A percentile compares a stretch with the other conserved stretches of the same genome.
Conservation (phyloP, 2,888 invertebrate genomes). For the Agrochola litura region DNA sequence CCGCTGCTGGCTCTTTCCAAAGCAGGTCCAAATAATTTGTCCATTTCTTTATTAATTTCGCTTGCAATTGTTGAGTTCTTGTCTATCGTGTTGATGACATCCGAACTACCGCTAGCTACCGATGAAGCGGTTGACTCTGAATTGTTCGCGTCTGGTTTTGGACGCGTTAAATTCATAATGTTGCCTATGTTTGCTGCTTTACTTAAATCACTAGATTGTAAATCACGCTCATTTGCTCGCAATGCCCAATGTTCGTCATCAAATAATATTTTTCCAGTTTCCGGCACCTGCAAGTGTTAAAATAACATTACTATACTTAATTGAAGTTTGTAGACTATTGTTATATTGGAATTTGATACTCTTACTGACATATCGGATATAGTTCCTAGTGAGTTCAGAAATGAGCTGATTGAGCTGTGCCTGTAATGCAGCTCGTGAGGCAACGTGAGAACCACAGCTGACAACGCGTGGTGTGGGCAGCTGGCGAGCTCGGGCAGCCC, state of each 20-base stretch:
- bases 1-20: constrained; percentile 87
- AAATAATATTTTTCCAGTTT: constrained; percentile 80
- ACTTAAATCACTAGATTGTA: constrained; percentile 46
- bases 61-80: constrained; percentile 77
- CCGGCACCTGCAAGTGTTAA: constrained; percentile 76
- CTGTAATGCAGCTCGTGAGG: constrained; percentile 75
- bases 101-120: constrained; percentile 82
- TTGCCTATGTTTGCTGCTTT: constrained; percentile 81
- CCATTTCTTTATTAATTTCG: constrained; percentile 84
- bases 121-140: constrained; percentile 80
- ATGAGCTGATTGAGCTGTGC: constrained; percentile 85
- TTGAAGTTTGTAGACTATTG: not conserved
- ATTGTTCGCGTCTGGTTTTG: constrained; percentile 76
- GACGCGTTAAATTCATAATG: constrained; percentile 79
- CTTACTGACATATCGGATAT: constrained; percentile 81
- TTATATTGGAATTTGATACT: not conserved
- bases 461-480: constrained; percentile 82
- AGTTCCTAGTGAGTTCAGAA: constrained; percentile 80
- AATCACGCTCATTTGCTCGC: constrained; percentile 59
- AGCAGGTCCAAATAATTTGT: constrained; percentile 83
- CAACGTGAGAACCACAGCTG: constrained; percentile 56
- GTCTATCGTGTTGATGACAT: constrained; percentile 78
- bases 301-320: constrained; percentile 19
- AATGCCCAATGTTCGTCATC: constrained; percentile 81
- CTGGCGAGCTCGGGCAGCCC: constrained; percentile 94